A percentile compares a stretch with the other conserved stretches of the same genome.
phyloP scores from a whole-genome alignment of 2,888 invertebrate species.

The Cosmopolites sordidus region DNA sequence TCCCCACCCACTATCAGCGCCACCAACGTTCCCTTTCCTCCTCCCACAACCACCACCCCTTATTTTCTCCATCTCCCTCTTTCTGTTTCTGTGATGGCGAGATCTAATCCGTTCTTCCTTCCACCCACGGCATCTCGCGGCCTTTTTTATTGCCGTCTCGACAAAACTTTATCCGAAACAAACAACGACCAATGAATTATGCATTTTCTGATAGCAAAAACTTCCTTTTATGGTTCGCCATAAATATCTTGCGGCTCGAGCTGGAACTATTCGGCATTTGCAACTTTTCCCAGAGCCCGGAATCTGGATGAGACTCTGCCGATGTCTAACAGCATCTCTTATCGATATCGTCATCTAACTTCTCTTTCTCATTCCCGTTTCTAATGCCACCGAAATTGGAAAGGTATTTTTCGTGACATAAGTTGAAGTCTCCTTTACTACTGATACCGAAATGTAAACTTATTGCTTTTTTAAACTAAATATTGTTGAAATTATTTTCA shows the following conservation, averaged over 20 bases:
- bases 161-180: conserved; percentile 19
- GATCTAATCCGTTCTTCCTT: conserved; percentile 4
- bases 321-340: too few species aligned
- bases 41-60: background rate
- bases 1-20: background rate
- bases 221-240: conserved; percentile 20
- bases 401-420: too few species aligned
- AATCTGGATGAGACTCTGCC: too few species aligned
- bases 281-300: background rate
- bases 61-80: too few species aligned
- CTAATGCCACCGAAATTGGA: too few species aligned
- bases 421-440: too few species aligned
- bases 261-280: conserved; percentile 9
- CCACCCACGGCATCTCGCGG: background rate
- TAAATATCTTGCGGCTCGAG: conserved; percentile 15
- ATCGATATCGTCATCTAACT: too few species aligned
- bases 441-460: too few species aligned
- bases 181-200: conserved; percentile 24
- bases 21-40: background rate
- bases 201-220: conserved; percentile 21
- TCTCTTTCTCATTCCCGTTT: too few species aligned
- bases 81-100: too few species aligned
- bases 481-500: too few species aligned
- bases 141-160: conserved; percentile 1
- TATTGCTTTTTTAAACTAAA: too few species aligned